Conservation (phyloP, 2,797 vertebrate genomes). For the Borostomias antarcticus region DNA sequence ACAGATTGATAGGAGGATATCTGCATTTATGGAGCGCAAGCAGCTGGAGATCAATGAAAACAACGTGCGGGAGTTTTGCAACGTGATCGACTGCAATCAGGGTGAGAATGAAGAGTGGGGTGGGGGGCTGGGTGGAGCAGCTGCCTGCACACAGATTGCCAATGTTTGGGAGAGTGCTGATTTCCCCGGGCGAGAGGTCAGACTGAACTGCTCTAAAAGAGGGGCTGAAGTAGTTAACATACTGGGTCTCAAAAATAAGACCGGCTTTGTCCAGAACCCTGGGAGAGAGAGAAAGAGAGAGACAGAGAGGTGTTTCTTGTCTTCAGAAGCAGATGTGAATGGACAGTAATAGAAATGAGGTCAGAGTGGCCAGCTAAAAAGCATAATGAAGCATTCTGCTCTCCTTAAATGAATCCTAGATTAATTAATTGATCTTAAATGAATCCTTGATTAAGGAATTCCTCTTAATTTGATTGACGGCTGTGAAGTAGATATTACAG, state of each 20-base stretch:
- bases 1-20: slow-evolving; percentile 98
- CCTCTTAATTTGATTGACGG: neutral
- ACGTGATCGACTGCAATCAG: slow-evolving; percentile 99
- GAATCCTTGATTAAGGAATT: neutral
- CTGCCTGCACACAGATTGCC: slow-evolving; percentile 75
- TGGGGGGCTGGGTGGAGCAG: slow-evolving; percentile 22
- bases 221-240: slow-evolving; percentile 73
- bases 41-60: slow-evolving; percentile 99
- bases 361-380: neutral
- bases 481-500: neutral
- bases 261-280: slow-evolving; percentile 58
- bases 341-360: slow-evolving; percentile 49
- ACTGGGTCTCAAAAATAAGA: slow-evolving; percentile 68
- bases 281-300: slow-evolving; percentile 37
- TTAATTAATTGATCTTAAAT: neutral
- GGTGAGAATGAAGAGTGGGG: slow-evolving; percentile 82
- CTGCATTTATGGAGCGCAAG: slow-evolving; percentile 99
- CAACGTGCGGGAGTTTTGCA: slow-evolving; percentile 99
- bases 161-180: slow-evolving; percentile 83
- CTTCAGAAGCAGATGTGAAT: slow-evolving; percentile 34
- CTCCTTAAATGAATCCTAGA: neutral
- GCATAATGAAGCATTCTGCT: neutral
- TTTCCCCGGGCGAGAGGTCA: slow-evolving; percentile 79
- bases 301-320: slow-evolving; percentile 24
- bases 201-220: slow-evolving; percentile 70